Evolutionary conservation across 2,797 vertebrate species (phyloP), one percentile per base, ranked within the genome.

Genomic region (Sebastes hubbsi): DNA sequence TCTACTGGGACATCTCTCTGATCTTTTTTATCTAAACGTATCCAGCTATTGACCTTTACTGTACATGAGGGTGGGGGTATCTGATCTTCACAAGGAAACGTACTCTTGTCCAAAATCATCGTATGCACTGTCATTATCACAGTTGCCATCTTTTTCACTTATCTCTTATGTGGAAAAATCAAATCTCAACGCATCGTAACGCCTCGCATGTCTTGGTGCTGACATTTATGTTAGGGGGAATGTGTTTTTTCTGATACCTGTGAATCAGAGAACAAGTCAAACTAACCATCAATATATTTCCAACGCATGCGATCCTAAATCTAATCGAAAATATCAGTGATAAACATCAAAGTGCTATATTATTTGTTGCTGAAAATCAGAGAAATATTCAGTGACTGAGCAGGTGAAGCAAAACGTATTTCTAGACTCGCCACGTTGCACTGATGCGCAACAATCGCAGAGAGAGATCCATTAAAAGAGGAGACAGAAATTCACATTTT

Each of bases 1-100:
- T 49, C 16, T 65, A 60, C 72, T 24, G 18, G 65, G 1, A 24
- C 34, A 38, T 32, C 12, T 65, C 55, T 59, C 20, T 59, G 59
- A 79, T 82, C 11, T 18, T 65, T 59, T 83, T 55, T 70, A 78
- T 76, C 55, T 46, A 12, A 71, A 68, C 30, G 5, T 79, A n/a
- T 55, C 46, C 49, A 25, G 32, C 54, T 73, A 58, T 74, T 82
- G 76, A 84, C 82, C 64, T 79, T 82, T 62, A 66, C 62, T 56
- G 68, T 82, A 82, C 73, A 74, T 4, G 14, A 67, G 32, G 25
- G 14, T 11, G 20, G 4, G 11, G 38, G 8, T 79, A 75, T 75
- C 69, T 64, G 70, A 81, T 74, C 60, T 55, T 66, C 22, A 77
- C 49, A 75, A 49, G 52, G 46, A 78, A 79, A 85, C 52, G 55